Base-by-base conservation (phyloP, 2,797 vertebrate genomes). In the Poeciliopsis presidionis region DNA sequence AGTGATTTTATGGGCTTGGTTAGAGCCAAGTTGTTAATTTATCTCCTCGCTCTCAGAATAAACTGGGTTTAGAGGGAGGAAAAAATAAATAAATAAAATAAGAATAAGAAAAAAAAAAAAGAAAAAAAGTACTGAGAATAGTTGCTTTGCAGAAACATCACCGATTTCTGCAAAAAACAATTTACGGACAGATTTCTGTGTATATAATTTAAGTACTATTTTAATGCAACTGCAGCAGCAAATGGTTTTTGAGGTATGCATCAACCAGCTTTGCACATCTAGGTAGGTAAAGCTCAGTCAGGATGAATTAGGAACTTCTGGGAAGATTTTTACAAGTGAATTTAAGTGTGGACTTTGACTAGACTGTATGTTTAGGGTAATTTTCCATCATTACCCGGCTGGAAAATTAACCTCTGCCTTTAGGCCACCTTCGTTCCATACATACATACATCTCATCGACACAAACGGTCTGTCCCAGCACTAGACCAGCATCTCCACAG, bases 1-100 rank as follows among this genome's bases (percentile, higher is more conserved):
- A 73, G 75, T 71, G 70, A 80, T 89, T 75, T 87, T 71, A 79
- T 61, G 39, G 72, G 81, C 41, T 82, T 80, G 81, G 16, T 72
- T 36, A 63, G 46, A 49, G 81, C 78, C 74, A 72, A 82, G 80
- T 79, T 75, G 47, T 70, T 70, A 43, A 84, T 78, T 85, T 88
- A 79, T 82, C 67, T 41, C 61, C 74, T 75, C 41, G 73, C 74
- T 25, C 53, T 72, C 75, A 74, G 33, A 82, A 80, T 69, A 36
- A 67, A 43, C 13, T 1, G 33, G 61, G 41, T 75, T 74, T 81
- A 49, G 14, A 41, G 18, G 41, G 5, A 33, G 59, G 49, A 7
- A 20, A 20, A 51, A 22, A 49, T n/a, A 20, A 7, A 49, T 7
- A 6, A 30, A 30, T 1, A 30, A 30, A 30, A 30, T 30, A 47